Evolutionary conservation across 1,140 invertebrate species (phyloP).

Genomic region (Archivesica marissinica): DNA sequence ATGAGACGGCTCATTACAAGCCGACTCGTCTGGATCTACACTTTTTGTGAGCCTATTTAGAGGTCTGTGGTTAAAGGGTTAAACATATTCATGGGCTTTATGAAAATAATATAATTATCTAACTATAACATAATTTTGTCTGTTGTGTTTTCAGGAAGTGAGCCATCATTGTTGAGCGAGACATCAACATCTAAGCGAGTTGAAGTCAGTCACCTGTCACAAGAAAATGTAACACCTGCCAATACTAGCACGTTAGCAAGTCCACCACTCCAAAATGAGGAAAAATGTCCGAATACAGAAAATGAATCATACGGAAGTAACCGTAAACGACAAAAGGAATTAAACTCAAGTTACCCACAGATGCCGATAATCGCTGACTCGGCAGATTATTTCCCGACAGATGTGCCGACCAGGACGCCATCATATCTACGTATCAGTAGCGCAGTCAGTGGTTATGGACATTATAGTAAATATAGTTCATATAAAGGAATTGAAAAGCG

Average conservation of each 20-base stretch:
- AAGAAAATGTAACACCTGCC: constrained; percentile 6
- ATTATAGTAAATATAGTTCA: constrained; percentile 55
- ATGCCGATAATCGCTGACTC: constrained; percentile 55
- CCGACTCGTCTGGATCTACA: no score
- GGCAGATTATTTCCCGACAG: constrained; percentile 44
- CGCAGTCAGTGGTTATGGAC: constrained; percentile 62
- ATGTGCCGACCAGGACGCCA: constrained; percentile 43
- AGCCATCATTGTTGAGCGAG: constrained; percentile 47
- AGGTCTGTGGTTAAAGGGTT: no score
- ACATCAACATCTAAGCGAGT: constrained; percentile 42
- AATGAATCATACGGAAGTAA: neutral
- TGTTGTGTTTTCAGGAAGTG: constrained; percentile 51
- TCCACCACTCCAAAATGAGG: neutral
- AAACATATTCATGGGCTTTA: no score
- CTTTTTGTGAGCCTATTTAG: no score
- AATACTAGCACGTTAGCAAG: neutral
- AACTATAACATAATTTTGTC: no score
- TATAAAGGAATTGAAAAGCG: constrained; percentile 63
- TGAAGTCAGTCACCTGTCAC: constrained; percentile 15
- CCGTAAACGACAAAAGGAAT: constrained; percentile 6
- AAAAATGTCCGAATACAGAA: neutral
- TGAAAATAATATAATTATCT: no score
- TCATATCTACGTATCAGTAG: constrained; percentile 57
- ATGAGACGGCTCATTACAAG: no score
- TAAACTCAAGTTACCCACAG: constrained; percentile 40